A percentile compares a stretch with the other conserved stretches of the same genome.
Conservation (phyloP, 1,140 invertebrate genomes). For the Eriosoma lanigerum region DNA sequence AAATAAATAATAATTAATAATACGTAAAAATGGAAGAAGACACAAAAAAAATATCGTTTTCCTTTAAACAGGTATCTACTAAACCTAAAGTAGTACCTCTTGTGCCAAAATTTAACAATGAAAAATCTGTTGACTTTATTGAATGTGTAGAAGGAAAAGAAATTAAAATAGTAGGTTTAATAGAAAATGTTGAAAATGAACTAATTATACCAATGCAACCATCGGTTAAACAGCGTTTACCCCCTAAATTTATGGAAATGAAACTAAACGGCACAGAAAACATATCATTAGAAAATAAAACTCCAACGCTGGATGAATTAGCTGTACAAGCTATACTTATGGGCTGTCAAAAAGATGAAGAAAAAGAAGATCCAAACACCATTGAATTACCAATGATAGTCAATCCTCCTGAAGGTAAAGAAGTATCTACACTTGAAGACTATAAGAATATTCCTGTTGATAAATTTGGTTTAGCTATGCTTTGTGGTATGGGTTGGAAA, state of each 20-base stretch:
- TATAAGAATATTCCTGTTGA: constrained; percentile 87
- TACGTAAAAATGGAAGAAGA: constrained; percentile 59
- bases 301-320: constrained; percentile 59
- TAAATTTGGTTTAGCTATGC: constrained; percentile 86
- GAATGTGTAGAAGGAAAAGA: constrained; percentile 73
- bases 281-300: constrained; percentile 18
- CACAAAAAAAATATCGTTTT: constrained; percentile 74
- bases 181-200: constrained; percentile 24
- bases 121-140: constrained; percentile 66
- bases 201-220: constrained; percentile 54
- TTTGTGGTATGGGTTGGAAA: constrained; percentile 93
- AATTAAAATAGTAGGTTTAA: constrained; percentile 62
- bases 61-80: constrained; percentile 72
- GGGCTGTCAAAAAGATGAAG: constrained; percentile 57
- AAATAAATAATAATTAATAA: neutral
- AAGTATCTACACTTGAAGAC: constrained; percentile 78
- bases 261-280: neutral
- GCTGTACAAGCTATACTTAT: constrained; percentile 64
- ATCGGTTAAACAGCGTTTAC: constrained; percentile 1
- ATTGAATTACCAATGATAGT: constrained; percentile 62
- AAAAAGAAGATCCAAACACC: constrained; percentile 56
- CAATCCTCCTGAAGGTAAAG: constrained; percentile 62
- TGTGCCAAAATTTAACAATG: constrained; percentile 55
- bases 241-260: neutral
- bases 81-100: constrained; percentile 62